phyloP scores from a whole-genome alignment of 2,888 invertebrate genomes.

The Cerceris ruficornis region DNA sequence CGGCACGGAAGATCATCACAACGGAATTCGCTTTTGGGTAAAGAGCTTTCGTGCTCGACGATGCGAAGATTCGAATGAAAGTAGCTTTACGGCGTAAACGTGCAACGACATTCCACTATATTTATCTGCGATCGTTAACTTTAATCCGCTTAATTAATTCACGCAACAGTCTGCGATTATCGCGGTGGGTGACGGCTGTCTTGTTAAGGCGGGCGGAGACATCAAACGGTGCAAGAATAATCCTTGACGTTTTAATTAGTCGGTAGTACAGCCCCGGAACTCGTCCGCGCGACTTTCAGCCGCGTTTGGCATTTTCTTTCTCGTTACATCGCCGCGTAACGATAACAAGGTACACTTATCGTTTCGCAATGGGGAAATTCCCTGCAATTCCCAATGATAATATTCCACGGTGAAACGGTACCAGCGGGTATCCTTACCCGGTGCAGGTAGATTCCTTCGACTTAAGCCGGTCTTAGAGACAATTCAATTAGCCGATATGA shows the following conservation, averaged over 20 bases:
- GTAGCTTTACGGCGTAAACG: not conserved
- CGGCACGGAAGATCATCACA: slow-evolving; percentile 18
- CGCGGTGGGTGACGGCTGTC: not conserved
- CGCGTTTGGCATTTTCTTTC: slow-evolving; percentile 41
- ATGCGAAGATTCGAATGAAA: not conserved
- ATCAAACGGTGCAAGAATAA: slow-evolving; percentile 44
- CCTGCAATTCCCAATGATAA: slow-evolving; percentile 57
- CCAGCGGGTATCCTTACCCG: slow-evolving; percentile 44
- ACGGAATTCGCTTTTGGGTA: slow-evolving; percentile 13
- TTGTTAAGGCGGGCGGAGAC: slow-evolving; percentile 25
- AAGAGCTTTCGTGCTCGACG: not conserved
- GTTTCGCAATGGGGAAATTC: slow-evolving; percentile 36
- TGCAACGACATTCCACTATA: not conserved
- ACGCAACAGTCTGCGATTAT: not conserved
- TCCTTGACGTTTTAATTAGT: slow-evolving; percentile 54
- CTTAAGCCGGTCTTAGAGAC: slow-evolving; percentile 65
- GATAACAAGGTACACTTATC: slow-evolving; percentile 51
- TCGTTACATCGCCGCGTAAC: slow-evolving; percentile 53
- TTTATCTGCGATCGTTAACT: slow-evolving; percentile 24
- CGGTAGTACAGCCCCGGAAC: slow-evolving; percentile 36
- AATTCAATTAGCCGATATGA: slow-evolving; percentile 67
- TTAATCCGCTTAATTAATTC: slow-evolving; percentile 40
- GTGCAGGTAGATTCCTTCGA: slow-evolving; percentile 52
- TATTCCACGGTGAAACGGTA: slow-evolving; percentile 36
- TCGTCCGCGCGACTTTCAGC: slow-evolving; percentile 52